Base-by-base conservation (phyloP, 1,140 invertebrate species). In the Neodiprion fabricii region DNA sequence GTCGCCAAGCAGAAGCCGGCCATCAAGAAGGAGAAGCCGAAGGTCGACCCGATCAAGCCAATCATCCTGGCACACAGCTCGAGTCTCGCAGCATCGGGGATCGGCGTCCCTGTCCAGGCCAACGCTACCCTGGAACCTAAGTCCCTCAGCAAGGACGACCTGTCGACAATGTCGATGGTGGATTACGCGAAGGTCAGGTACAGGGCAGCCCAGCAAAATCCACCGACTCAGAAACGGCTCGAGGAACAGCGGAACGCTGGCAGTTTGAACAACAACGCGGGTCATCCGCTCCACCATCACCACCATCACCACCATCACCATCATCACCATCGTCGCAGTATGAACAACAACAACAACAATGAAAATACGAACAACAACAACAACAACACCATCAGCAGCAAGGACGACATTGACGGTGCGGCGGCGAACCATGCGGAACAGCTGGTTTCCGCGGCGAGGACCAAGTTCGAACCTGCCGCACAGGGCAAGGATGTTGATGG, bases 121-220 rank as follows among this genome's bases (percentile, higher is more conserved):
- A 82, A 74, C 70, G 81, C 74, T n/a, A 68, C 81, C 12, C 70
- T 73, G 0, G 53, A 72, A 69, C 48, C 69, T 49, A 80, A 83
- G 61, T 61, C 70, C 7, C 74, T 84, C 1, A 84, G 75, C 67
- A 85, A 85, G 9, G 83, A 86, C n/a, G 82, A 84, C 69, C 48
- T 83, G 12, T 83, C 87, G 4, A 83, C 76, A 14, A 83, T 89
- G 79, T 93, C 92, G 0, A 82, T 91, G 0, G 91, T 92, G 9
- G 91, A 93, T 80, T 93, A 92, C 78, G 91, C 92, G 28, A 94
- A 93, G 81, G 91, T 90, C 8, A 88, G 92, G 11, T 93, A 92
- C 79, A 90, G 91, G 78, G 91, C 92, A 53, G 88, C 89, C 14
- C 89, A 91, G 71, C 85, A 90, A 72, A 86, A 87, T 77, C 11